Evolutionary conservation across 1,140 invertebrate species (phyloP).

Genomic region (Monochamus saltuarius): DNA sequence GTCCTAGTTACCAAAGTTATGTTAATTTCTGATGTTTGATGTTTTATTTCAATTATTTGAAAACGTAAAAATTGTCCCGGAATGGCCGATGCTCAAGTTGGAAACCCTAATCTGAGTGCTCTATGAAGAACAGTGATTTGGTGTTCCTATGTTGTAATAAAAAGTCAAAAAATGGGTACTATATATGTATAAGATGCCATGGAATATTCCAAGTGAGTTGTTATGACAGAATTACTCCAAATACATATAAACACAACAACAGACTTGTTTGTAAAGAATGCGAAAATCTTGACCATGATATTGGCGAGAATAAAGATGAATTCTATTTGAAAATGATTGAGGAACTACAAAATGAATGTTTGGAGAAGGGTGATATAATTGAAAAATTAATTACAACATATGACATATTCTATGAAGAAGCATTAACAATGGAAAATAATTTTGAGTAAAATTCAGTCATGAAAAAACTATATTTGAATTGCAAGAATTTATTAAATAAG

Average conservation of each 20-base stretch:
- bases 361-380: slow-evolving; percentile 4
- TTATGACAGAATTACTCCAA: slow-evolving; percentile 8
- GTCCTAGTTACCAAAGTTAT: too few species aligned
- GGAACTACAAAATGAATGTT: slow-evolving; percentile 9
- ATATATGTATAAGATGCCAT: slow-evolving; percentile 3
- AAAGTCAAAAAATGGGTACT: slow-evolving; percentile 7
- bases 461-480: slow-evolving; percentile 5
- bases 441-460: slow-evolving; percentile 3
- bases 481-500: too few species aligned
- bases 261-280: not conserved
- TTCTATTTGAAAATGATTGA: slow-evolving; percentile 6
- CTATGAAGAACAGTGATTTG: slow-evolving; percentile 3
- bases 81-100: too few species aligned
- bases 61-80: too few species aligned
- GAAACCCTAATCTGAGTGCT: slow-evolving; percentile 1
- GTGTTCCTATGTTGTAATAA: slow-evolving; percentile 7
- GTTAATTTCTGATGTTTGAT: too few species aligned
- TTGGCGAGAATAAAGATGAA: slow-evolving; percentile 4
- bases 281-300: slow-evolving; percentile 5
- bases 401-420: slow-evolving; percentile 1
- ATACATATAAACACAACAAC: slow-evolving; percentile 2
- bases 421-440: not conserved
- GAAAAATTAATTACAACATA: slow-evolving; percentile 6
- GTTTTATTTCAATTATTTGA: too few species aligned
- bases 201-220: slow-evolving; percentile 3